These are phyloP conservation scores for Drosophila nasuta DNA, from an alignment of 1,140 invertebrate species.

Conservation along the genomic window DNA sequence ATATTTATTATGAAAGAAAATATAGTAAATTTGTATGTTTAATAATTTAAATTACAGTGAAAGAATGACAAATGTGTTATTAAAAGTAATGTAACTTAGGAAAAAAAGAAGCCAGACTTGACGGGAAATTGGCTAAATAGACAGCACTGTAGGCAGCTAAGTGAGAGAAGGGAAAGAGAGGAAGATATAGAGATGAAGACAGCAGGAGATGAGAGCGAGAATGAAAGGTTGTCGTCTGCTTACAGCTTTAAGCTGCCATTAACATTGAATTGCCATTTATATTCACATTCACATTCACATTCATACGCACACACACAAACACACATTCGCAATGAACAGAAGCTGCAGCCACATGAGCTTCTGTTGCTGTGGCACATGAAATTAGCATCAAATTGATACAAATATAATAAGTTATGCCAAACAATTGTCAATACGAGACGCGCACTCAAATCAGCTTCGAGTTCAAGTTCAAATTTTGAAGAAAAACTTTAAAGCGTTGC, in stretches of 20 bases:
- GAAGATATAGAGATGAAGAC: not conserved
- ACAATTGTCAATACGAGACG: slow-evolving; percentile 7
- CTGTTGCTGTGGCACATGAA: not conserved
- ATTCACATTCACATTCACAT: slow-evolving; percentile 12
- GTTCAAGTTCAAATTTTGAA: not conserved
- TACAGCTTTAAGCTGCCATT: slow-evolving; percentile 33
- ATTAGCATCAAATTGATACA: slow-evolving; percentile 20
- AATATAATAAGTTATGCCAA: slow-evolving; percentile 22
- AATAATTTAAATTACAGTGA: too few species aligned
- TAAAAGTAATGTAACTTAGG: too few species aligned
- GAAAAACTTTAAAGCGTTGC: too few species aligned
- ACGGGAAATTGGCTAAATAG: too few species aligned
- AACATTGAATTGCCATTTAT: slow-evolving; percentile 40
- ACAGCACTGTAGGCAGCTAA: too few species aligned
- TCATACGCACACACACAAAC: not conserved
- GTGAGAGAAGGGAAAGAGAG: too few species aligned
- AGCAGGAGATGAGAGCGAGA: not conserved
- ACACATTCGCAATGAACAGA: not conserved
- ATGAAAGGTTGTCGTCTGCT: not conserved
- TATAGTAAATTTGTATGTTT: too few species aligned
- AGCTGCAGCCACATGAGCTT: not conserved
- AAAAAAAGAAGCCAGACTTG: too few species aligned
- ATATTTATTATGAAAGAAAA: too few species aligned
- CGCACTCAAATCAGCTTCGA: not conserved
- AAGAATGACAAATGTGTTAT: too few species aligned